Conservation (phyloP, 2,113 vertebrate genomes). For the Oryzias javanicus region DNA sequence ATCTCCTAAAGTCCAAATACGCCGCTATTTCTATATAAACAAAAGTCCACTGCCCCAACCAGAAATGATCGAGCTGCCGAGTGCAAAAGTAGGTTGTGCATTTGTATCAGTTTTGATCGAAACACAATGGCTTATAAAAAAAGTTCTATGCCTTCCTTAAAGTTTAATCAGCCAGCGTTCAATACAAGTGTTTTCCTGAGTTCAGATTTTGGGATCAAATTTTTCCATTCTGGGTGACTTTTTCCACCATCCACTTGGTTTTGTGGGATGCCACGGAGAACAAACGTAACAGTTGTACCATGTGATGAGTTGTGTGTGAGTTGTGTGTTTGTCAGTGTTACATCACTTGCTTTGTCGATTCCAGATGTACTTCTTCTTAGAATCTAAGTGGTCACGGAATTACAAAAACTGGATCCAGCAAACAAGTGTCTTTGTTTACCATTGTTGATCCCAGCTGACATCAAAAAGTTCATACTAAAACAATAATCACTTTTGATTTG, state of each 20-base stretch:
- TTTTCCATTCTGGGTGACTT: slow-evolving; percentile 16
- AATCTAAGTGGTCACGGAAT: no score
- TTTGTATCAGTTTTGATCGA: no score
- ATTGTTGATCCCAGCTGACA: slow-evolving; percentile 28
- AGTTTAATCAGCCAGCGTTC: not conserved
- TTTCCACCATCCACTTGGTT: slow-evolving; percentile 6
- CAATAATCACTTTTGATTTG: slow-evolving; percentile 31
- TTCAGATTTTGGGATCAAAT: not conserved
- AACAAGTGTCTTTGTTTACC: slow-evolving; percentile 14
- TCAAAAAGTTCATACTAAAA: slow-evolving; percentile 12
- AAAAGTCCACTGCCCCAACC: no score
- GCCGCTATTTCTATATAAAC: no score
- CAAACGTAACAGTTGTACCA: slow-evolving; percentile 5
- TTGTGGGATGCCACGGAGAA: slow-evolving; percentile 1
- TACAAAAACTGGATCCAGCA: slow-evolving; percentile 15
- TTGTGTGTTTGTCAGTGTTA: not conserved
- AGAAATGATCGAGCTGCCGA: no score
- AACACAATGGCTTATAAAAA: no score
- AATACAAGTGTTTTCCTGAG: slow-evolving; percentile 6
- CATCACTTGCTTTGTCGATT: not conserved
- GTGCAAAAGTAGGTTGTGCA: no score
- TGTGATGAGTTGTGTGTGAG: not conserved
- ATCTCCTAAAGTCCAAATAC: no score
- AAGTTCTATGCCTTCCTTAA: no score
- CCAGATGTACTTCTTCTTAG: slow-evolving; percentile 10